A percentile compares a stretch with the other conserved stretches of the same genome.
Evolutionary conservation across 2,888 invertebrate genomes (phyloP).

Genomic region (Zygaena filipendulae): DNA sequence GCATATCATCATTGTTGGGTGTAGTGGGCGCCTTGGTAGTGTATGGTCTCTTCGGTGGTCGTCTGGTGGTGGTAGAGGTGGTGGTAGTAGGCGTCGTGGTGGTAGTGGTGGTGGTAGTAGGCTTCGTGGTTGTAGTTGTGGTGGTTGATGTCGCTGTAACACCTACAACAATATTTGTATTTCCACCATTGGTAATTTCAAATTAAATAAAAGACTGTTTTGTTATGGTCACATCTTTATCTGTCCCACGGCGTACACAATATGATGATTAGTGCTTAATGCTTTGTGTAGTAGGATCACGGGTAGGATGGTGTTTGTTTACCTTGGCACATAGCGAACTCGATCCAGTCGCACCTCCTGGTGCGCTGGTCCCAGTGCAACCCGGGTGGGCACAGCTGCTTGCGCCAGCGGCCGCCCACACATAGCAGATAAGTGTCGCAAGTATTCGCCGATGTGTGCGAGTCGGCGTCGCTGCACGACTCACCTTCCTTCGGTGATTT

Average conservation of each 20-base stretch:
- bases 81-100: slow-evolving; percentile 22
- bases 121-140: slow-evolving; percentile 19
- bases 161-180: too few relatives aligned
- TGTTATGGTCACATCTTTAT: too few relatives aligned
- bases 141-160: slow-evolving; percentile 15
- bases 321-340: slow-evolving; percentile 75
- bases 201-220: too few relatives aligned
- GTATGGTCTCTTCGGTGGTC: slow-evolving; percentile 29
- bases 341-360: slow-evolving; percentile 84
- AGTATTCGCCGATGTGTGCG: slow-evolving; percentile 68
- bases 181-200: too few relatives aligned
- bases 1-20: too few relatives aligned
- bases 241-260: too few relatives aligned
- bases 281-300: too few relatives aligned
- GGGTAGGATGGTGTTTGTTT: too few relatives aligned
- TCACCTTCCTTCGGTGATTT: slow-evolving; percentile 27
- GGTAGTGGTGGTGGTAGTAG: slow-evolving; percentile 14
- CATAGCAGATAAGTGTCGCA: slow-evolving; percentile 83
- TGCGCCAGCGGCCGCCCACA: slow-evolving; percentile 74
- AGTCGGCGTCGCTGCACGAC: slow-evolving; percentile 28
- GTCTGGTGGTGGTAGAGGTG: slow-evolving; percentile 21
- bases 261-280: too few relatives aligned
- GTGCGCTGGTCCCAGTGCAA: slow-evolving; percentile 81
- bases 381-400: slow-evolving; percentile 81
- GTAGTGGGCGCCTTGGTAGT: too few relatives aligned